A percentile compares a stretch with the other conserved stretches of the same genome.
These are phyloP conservation scores for Liodrosophila aerea DNA, from an alignment of 2,888 invertebrate genomes.

Conservation along the genomic window DNA sequence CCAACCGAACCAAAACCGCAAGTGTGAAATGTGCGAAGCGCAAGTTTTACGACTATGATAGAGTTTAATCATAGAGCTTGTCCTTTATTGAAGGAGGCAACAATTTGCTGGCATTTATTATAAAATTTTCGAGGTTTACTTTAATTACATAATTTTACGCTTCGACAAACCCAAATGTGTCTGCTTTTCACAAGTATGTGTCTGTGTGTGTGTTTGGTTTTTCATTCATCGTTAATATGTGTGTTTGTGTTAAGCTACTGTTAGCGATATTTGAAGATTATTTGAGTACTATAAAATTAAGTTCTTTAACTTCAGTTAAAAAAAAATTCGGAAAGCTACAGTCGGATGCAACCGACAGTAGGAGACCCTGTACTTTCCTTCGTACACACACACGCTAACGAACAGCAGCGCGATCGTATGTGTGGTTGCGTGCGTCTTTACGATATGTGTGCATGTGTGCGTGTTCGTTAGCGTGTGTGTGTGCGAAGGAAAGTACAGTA, in stretches of 20 bases:
- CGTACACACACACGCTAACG: too few species aligned
- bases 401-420: too few species aligned
- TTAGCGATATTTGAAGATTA: neutral
- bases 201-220: conserved; percentile 5
- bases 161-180: conserved; percentile 25
- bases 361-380: too few species aligned
- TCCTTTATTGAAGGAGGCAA: conserved; percentile 24
- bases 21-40: conserved; percentile 31
- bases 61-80: conserved; percentile 40
- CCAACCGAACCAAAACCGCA: conserved; percentile 29
- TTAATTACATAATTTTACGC: conserved; percentile 62
- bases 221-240: conserved; percentile 30
- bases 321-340: too few species aligned
- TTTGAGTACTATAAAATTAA: neutral
- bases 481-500: too few species aligned
- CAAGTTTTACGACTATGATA: conserved; percentile 52
- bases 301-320: too few species aligned
- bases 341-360: too few species aligned
- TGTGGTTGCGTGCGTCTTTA: too few species aligned
- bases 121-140: conserved; percentile 46
- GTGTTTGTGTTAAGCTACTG: conserved; percentile 25
- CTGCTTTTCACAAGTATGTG: neutral
- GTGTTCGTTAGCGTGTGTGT: too few species aligned
- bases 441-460: too few species aligned
- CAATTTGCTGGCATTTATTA: conserved; percentile 49